Conservation (phyloP, 2,888 invertebrate species). For the Oasisia sp. region DNA sequence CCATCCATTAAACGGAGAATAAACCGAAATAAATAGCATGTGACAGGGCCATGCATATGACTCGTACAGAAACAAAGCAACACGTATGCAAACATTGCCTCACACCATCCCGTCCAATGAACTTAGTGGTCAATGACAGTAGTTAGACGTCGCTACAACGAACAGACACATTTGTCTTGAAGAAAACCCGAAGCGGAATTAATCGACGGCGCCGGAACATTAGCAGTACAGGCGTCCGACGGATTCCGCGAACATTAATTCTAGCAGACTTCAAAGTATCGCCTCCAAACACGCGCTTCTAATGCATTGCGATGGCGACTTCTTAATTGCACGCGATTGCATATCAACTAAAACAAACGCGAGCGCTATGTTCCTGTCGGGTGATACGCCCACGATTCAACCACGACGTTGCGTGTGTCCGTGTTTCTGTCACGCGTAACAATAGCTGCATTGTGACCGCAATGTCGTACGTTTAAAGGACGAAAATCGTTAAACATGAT, state of each 20-base stretch:
- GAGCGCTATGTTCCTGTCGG: too few species aligned
- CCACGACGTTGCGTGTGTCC: neutral
- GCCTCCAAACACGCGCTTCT: neutral
- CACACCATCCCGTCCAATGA: neutral
- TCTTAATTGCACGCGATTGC: slow-evolving; percentile 2
- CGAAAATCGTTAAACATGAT: neutral
- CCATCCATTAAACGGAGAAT: neutral
- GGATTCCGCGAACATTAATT: neutral
- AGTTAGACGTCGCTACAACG: neutral
- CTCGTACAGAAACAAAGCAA: neutral
- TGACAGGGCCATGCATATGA: neutral
- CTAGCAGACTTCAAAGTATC: neutral
- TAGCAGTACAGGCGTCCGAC: neutral
- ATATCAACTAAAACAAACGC: neutral
- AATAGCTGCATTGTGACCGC: neutral
- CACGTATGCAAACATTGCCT: neutral
- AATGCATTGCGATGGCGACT: neutral
- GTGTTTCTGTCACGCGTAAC: neutral
- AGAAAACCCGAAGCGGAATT: neutral
- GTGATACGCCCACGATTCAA: neutral
- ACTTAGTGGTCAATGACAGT: neutral
- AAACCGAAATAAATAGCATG: neutral
- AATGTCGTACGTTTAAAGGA: neutral
- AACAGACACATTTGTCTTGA: neutral
- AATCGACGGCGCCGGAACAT: neutral